Evolutionary conservation across 2,888 invertebrate genomes (phyloP), one percentile per base, ranked within the genome.

Genomic region (Philereme transversata): DNA sequence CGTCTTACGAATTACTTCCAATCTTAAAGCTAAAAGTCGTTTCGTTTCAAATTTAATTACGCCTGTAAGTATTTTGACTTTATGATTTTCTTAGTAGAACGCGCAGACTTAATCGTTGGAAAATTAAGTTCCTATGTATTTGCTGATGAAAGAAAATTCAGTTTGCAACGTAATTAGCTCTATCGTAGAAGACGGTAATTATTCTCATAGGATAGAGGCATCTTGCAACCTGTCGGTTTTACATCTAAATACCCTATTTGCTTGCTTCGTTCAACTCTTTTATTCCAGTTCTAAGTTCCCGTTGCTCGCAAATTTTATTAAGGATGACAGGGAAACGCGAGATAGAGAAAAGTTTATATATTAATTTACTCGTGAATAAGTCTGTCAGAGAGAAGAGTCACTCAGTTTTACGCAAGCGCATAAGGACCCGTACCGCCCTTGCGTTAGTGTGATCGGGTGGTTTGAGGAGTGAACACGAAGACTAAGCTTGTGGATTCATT

Each of bases 361-460:
- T 90, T 91, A 91, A 91, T 91, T 91, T 90, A 90, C 88, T 88
- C 78, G 83, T 84, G 88, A 88, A 87, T 87, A 88, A 90, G 89
- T 88, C 88, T 78, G 86, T 83, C 83, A 84, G 82, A 82, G 80
- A 79, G 82, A 88, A 86, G 88, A 89, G 88, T 90, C 88, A 88
- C 88, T 89, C 79, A 72, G 82, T 78, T 85, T 75, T 71, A 84
- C 91, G 91, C 91, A 90, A 65, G 91, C 91, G 91, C 90, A 85
- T 82, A 74, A 75, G 77, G 74, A 74, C 65, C 69, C 73, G 74
- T 81, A 76, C 77, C 79, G 86, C 86, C 87, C 85, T 86, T 83
- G 83, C 74, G 86, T 88, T 63, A 91, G 91, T 91, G 79, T 74
- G 77, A 72, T 75, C 81, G 81, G 81, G 81, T 76, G 78, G 64